Evolutionary conservation across 2,888 invertebrate genomes (phyloP), one percentile per base, ranked within the genome.

Genomic region (Eupithecia pulchellata): DNA sequence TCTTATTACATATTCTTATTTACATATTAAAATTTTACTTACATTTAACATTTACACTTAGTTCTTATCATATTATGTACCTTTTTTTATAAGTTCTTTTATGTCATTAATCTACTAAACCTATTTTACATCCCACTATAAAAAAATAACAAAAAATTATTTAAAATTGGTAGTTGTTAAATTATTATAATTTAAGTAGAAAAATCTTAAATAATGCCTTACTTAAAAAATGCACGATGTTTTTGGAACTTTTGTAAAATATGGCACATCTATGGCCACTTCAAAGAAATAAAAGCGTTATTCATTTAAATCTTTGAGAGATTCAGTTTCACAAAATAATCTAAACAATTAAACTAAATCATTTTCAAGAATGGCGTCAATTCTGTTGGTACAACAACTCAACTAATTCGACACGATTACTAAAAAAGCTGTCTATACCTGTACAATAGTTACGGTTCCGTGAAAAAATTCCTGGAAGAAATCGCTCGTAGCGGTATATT

Each of bases 1-100:
- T 57, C 29, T 57, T 57, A 57, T 57, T 57, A 57, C 57, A 57
- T 17, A 57, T 29, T 25, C 11, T n/a, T n/a, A n/a, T n/a, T n/a
- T n/a, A n/a, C n/a, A n/a, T n/a, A n/a, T 25, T 29, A 29, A 57
- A 8, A 29, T 57, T 57, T 25, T 29, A 17, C 17, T 47, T 29
- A 57, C 13, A 25, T 11, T 5, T 2, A 17, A 57, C 57, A 29
- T 57, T 57, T 29, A 57, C 55, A 55, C 27, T 6, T 55, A 55
- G 14, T 14, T 17, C 57, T 57, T 17, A 57, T 29, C 0, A n/a
- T 42, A n/a, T 36, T n/a, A 39, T 6, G 17, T 20, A 29, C 29
- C 29, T 17, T 57, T 47, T 9, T 47, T 29, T 17, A 17, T 57
- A 29, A 57, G 57, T 17, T 29, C 27, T 17, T 57, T 8, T 52